A percentile compares a stretch with the other conserved stretches of the same genome.
Conservation (phyloP, 2,113 vertebrate species). For the Camelus dromedarius region DNA sequence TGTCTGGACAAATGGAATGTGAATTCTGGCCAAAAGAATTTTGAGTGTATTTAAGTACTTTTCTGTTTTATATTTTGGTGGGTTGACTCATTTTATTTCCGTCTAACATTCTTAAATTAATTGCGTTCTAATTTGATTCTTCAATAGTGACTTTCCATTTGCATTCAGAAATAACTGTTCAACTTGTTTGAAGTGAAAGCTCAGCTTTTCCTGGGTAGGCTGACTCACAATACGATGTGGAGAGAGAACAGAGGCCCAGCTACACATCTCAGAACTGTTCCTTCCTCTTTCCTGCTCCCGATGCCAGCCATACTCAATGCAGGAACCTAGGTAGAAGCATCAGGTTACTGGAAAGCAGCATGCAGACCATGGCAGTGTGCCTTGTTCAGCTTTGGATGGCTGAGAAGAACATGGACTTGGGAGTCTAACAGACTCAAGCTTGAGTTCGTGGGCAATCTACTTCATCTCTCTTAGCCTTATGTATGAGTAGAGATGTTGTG, state of each 20-base stretch:
- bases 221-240: slow-evolving; percentile 25
- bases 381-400: background rate
- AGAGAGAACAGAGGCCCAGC: slow-evolving; percentile 3
- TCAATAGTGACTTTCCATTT: slow-evolving; percentile 70
- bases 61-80: slow-evolving; percentile 75
- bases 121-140: slow-evolving; percentile 63
- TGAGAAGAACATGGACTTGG: background rate
- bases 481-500: background rate
- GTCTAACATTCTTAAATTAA: slow-evolving; percentile 64
- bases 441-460: background rate
- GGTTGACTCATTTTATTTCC: slow-evolving; percentile 71
- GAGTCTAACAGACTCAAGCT: background rate
- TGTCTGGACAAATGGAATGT: slow-evolving; percentile 69
- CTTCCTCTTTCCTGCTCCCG: background rate
- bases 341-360: background rate
- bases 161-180: slow-evolving; percentile 56
- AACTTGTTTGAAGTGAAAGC: slow-evolving; percentile 58
- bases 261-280: background rate
- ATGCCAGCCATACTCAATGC: background rate
- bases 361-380: background rate
- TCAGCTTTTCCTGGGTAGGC: slow-evolving; percentile 68
- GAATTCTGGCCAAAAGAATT: slow-evolving; percentile 62
- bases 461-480: background rate
- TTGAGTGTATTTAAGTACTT: slow-evolving; percentile 61
- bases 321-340: background rate